Evolutionary conservation across 2,113 vertebrate species (phyloP), one percentile per base, ranked within the genome.

Genomic region (Arvicanthis niloticus): DNA sequence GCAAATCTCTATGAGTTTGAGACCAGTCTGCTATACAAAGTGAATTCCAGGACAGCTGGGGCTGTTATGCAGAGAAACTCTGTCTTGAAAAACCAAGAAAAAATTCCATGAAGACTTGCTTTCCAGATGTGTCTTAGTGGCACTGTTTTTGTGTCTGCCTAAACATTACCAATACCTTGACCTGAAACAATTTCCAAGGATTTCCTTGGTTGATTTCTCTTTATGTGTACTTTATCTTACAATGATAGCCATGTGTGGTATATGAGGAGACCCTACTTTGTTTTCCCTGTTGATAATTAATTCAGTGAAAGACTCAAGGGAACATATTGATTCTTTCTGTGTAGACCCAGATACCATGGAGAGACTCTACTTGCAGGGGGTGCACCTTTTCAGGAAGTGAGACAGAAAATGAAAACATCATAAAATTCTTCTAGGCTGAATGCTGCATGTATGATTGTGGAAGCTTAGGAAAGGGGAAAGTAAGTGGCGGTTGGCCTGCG

Each of bases 271-370:
- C 67, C 70, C 34, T 88, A 65, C 2, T 92, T 95, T 75, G 26
- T 56, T 94, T 91, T 96, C 53, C 48, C 86, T 92, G 26, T 72
- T 90, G 70, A 42, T 90, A 58, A 42, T 82, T 95, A 94, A 86
- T 94, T 87, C 68, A 92, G 37, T 87, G 89, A 87, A 82, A 94
- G 7, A n/a, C 37, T 84, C 48, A 88, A 77, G 21, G n/a, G 88
- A 77, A 40, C 0, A 13, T n/a, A 51, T 68, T 73, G 87, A 60
- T 89, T 37, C 0, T 37, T 58, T 95, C 60, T 88, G 2, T 96
- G 10, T 95, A 19, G 65, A 88, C 29, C 22, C 94, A 77, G 40
- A 91, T 91, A n/a, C 77, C 70, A 42, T 24, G 67, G 58, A 94
- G 19, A 31, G 81, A 31, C 72, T 72, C 31, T 1, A 88, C 76